These are phyloP conservation scores for Oithona nana DNA, from an alignment of 2,888 invertebrate species.

Conservation along the genomic window DNA sequence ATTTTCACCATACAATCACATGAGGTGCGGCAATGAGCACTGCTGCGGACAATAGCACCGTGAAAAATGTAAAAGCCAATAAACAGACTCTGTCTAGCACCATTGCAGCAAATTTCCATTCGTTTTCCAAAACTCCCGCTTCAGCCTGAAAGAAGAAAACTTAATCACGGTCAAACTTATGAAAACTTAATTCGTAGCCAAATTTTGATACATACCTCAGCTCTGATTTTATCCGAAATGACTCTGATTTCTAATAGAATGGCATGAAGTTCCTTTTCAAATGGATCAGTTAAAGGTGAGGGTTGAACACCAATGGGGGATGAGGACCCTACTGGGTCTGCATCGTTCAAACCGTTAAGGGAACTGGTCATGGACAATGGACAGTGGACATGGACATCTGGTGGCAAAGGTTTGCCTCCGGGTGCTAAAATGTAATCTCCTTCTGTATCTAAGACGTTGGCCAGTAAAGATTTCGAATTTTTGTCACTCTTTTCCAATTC, in stretches of 20 bases:
- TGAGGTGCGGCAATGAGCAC: slow-evolving; percentile 11
- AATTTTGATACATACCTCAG: slow-evolving; percentile 4
- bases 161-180: neutral
- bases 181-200: too few relatives aligned
- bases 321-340: neutral
- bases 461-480: slow-evolving; percentile 6
- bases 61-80: slow-evolving; percentile 11
- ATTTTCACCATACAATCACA: slow-evolving; percentile 7
- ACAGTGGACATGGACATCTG: too few relatives aligned
- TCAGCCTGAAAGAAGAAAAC: neutral
- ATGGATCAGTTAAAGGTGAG: neutral
- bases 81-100: slow-evolving; percentile 14
- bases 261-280: neutral
- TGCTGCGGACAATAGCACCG: slow-evolving; percentile 11
- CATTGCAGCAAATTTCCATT: slow-evolving; percentile 17
- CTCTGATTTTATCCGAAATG: slow-evolving; percentile 5
- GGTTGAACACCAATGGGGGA: neutral
- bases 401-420: neutral
- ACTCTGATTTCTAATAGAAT: slow-evolving; percentile 2
- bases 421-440: neutral
- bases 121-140: slow-evolving; percentile 1
- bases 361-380: neutral
- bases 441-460: neutral
- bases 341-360: neutral
- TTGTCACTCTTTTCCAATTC: neutral